Percentiles rank a stretch among this genome's conserved stretches.
These are phyloP conservation scores for Microcebus tavaratra DNA, from an alignment of 2,113 vertebrate species.

Conservation along the genomic window DNA sequence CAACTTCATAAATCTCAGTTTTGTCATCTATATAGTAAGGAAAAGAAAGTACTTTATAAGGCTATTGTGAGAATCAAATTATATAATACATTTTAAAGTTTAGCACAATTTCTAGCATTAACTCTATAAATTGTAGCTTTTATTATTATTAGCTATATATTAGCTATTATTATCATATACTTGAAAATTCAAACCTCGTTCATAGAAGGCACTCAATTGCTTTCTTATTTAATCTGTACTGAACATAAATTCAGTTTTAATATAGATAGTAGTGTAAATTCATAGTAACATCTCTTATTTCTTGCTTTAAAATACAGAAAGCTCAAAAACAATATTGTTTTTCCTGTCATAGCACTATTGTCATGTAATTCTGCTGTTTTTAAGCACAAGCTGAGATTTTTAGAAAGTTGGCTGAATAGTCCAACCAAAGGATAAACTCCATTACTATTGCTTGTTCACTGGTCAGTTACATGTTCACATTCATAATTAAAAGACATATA, in stretches of 20 bases:
- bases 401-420: neutral
- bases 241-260: neutral
- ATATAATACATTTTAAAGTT: neutral
- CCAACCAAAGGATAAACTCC: neutral
- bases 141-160: neutral
- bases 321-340: conserved; percentile 11
- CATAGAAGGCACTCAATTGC: neutral
- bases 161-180: neutral
- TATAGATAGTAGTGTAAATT: neutral
- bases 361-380: neutral
- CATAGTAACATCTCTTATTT: neutral
- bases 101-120: neutral
- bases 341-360: neutral
- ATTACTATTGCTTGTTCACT: neutral
- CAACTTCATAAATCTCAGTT: neutral
- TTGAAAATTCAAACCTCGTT: conserved; percentile 19
- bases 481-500: neutral
- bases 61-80: neutral
- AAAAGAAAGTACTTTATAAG: neutral
- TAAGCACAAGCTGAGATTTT: neutral
- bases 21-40: neutral
- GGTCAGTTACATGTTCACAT: neutral
- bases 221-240: conserved; percentile 5
- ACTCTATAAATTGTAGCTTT: neutral
- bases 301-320: neutral